These are phyloP conservation scores for Caenorhabditis japonica DNA, from an alignment of 2,888 invertebrate species.

Conservation along the genomic window DNA sequence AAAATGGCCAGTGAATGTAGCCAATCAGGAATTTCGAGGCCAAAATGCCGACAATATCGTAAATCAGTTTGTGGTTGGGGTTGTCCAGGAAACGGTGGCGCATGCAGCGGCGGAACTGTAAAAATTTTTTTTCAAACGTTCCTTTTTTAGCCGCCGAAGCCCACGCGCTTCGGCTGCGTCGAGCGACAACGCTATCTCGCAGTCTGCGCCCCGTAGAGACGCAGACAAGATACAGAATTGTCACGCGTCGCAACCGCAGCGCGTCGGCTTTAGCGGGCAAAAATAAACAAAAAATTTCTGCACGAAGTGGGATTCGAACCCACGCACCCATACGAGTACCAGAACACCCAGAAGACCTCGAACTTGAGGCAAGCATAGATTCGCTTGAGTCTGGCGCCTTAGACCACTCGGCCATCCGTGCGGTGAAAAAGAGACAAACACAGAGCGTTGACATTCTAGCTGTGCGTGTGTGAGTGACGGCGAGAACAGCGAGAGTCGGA, in stretches of 20 bases:
- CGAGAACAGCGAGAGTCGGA: too few species aligned
- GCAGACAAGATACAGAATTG: too few species aligned
- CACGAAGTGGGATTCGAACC: constrained; percentile 71
- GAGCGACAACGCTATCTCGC: too few species aligned
- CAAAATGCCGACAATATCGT: constrained; percentile 87
- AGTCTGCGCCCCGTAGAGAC: too few species aligned
- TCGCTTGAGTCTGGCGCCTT: constrained; percentile 79
- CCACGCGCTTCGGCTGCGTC: too few species aligned
- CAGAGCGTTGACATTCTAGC: too few species aligned
- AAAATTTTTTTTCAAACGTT: neutral
- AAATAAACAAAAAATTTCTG: constrained; percentile 41
- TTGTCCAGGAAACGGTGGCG: constrained; percentile 84
- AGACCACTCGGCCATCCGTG: constrained; percentile 77
- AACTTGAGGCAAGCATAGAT: constrained; percentile 53
- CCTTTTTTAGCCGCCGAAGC: neutral
- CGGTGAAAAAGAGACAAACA: neutral
- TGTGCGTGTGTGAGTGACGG: too few species aligned
- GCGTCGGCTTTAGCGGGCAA: too few species aligned
- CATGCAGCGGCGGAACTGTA: constrained; percentile 85
- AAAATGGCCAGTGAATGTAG: constrained; percentile 91
- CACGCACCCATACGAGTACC: constrained; percentile 70
- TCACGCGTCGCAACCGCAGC: too few species aligned
- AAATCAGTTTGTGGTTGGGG: constrained; percentile 83
- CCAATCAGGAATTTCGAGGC: constrained; percentile 86
- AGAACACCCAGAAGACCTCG: constrained; percentile 62